Percentiles rank a stretch among this genome's conserved stretches.
phyloP scores from a whole-genome alignment of 2,113 vertebrate genomes.

The Columba livia region DNA sequence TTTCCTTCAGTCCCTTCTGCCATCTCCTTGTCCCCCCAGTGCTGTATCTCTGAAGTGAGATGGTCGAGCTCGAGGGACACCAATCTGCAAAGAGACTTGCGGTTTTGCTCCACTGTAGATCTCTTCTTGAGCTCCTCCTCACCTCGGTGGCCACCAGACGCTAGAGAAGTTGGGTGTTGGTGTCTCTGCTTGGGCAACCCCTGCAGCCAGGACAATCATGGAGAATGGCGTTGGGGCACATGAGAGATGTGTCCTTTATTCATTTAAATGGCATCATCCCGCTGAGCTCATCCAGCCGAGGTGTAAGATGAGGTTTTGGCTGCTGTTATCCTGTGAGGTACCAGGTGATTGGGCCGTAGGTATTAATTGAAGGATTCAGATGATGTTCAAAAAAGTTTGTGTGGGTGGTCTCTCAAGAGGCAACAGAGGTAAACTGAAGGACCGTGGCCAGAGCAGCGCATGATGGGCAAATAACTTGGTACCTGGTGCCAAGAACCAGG shows the following conservation, averaged over 20 bases:
- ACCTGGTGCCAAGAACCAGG: not conserved
- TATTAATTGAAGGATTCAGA: not conserved
- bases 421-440: not conserved
- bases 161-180: not conserved
- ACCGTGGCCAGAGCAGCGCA: not conserved
- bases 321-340: not conserved
- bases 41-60: not conserved
- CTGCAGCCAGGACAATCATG: not conserved
- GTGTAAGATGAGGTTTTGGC: not conserved
- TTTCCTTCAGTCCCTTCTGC: not conserved
- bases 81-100: not conserved
- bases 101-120: not conserved
- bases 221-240: accelerated
- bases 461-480: not conserved
- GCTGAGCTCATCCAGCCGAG: not conserved
- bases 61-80: not conserved
- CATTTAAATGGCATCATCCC: not conserved
- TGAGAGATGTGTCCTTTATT: not conserved
- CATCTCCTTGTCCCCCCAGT: not conserved
- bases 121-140: not conserved
- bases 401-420: not conserved
- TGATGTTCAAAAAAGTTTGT: not conserved
- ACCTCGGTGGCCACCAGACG: not conserved
- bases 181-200: not conserved
- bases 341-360: not conserved